Conservation (phyloP, 2,888 invertebrate genomes). For the Pecten maximus region DNA sequence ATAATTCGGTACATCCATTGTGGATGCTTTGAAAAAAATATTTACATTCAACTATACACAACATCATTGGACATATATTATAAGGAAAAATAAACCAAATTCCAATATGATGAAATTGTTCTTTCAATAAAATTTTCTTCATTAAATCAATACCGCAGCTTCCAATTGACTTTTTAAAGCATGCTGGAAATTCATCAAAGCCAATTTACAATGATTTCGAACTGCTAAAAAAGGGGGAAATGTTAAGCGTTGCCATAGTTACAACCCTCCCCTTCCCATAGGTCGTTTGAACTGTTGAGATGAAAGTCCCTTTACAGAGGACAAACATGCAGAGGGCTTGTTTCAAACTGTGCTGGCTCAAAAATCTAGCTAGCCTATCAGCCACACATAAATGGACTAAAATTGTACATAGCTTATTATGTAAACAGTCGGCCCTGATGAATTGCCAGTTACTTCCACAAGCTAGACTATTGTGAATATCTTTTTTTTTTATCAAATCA, state of each 20-base stretch:
- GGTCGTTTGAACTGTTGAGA: slow-evolving; percentile 25
- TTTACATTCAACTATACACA: too few species aligned
- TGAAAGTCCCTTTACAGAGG: slow-evolving; percentile 15
- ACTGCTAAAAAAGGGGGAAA: slow-evolving; percentile 17
- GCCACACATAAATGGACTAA: neutral
- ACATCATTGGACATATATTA: too few species aligned
- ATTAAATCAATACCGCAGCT: neutral
- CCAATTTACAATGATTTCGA: slow-evolving; percentile 12
- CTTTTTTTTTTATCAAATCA: neutral
- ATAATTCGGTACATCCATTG: too few species aligned
- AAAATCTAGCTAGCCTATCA: neutral
- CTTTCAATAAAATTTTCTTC: slow-evolving; percentile 16
- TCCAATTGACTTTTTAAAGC: neutral
- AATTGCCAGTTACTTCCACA: slow-evolving; percentile 10
- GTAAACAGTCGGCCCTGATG: neutral
- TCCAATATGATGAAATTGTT: neutral
- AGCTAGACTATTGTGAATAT: neutral
- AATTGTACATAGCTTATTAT: slow-evolving; percentile 9
- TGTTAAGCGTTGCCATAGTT: slow-evolving; percentile 5
- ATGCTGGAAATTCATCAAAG: slow-evolving; percentile 7
- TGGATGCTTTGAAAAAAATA: too few species aligned
- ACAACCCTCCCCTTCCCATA: slow-evolving; percentile 5
- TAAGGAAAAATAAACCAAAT: too few species aligned
- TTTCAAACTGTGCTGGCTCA: slow-evolving; percentile 27
- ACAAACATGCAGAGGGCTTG: slow-evolving; percentile 27